Evolutionary conservation across 2,888 invertebrate species (phyloP).

Genomic region (Unio delphinus): DNA sequence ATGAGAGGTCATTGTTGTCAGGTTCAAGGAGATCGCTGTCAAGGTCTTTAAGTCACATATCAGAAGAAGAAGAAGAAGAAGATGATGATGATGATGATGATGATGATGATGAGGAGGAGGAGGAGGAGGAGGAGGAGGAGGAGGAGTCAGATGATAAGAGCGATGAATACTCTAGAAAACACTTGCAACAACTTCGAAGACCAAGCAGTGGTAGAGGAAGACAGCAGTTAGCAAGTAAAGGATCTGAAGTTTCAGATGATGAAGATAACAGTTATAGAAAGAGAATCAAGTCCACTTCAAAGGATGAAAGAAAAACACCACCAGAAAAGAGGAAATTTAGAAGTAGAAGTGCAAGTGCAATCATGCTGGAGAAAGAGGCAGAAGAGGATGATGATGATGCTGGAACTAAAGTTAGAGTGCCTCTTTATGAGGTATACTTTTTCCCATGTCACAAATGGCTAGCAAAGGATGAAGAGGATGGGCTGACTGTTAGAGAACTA

Average conservation of each 20-base stretch:
- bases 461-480: slow-evolving; percentile 63
- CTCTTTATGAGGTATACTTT: slow-evolving; percentile 58
- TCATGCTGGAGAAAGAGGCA: slow-evolving; percentile 1
- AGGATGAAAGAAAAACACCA: too few species aligned
- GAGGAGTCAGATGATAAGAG: neutral
- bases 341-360: slow-evolving; percentile 2
- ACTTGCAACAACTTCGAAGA: neutral
- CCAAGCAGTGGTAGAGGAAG: slow-evolving; percentile 2
- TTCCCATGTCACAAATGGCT: slow-evolving; percentile 65
- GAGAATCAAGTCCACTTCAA: too few species aligned
- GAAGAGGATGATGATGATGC: slow-evolving; percentile 35
- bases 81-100: slow-evolving; percentile 8
- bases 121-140: neutral
- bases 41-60: neutral
- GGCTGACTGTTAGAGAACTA: slow-evolving; percentile 50
- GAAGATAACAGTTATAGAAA: neutral
- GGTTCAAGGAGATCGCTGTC: too few species aligned
- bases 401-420: slow-evolving; percentile 32
- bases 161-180: neutral
- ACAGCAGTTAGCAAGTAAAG: slow-evolving; percentile 1
- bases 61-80: slow-evolving; percentile 9
- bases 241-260: slow-evolving; percentile 16
- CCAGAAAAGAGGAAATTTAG: slow-evolving; percentile 8
- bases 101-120: too few species aligned
- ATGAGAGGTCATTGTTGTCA: too few species aligned